Evolutionary conservation across 2,888 invertebrate genomes (phyloP), one percentile per base, ranked within the genome.

Genomic region (Agrotis exclamationis): DNA sequence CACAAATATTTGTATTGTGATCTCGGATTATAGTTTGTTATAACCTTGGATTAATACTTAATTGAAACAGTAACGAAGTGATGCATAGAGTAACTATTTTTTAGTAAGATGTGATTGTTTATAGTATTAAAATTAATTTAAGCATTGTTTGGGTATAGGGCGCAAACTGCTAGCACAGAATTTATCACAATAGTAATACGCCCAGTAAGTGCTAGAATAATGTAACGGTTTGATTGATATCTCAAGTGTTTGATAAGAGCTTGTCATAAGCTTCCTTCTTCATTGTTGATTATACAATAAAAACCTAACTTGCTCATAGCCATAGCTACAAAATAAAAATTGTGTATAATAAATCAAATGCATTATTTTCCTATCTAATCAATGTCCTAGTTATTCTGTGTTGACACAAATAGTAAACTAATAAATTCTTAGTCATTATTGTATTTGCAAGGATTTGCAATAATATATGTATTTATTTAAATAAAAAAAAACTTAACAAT

Each of bases 401-500:
- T 81, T 60, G 47, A 47, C 45, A 63, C 60, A 72, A 51, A 22
- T 64, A 64, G 67, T 75, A 44, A 76, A 57, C n/a, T 59, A 59
- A 62, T 70, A 63, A 58, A 67, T 67, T 54, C 57, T 76, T 76
- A 83, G 85, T 83, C 83, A 77, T 54, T 84, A 79, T 69, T n/a
- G 66, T 76, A 76, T 64, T 84, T 73, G 74, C 76, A 63, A 79
- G 64, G 58, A 64, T 68, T 74, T 73, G 73, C 84, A 76, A 68
- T 54, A 75, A 63, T 76, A 65, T 80, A 63, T 76, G 63, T 80
- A 77, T 83, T 82, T 85, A 84, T 83, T 82, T 77, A 59, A 72
- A 63, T 66, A 63, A 73, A 77, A 73, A 77, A 75, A n/a, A 70
- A 70, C 56, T 60, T 73, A 71, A 65, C 72, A 76, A 83, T 73